Evolutionary conservation across 2,797 vertebrate genomes (phyloP), one percentile per base, ranked within the genome.

Genomic region (Gallinago stenura): DNA sequence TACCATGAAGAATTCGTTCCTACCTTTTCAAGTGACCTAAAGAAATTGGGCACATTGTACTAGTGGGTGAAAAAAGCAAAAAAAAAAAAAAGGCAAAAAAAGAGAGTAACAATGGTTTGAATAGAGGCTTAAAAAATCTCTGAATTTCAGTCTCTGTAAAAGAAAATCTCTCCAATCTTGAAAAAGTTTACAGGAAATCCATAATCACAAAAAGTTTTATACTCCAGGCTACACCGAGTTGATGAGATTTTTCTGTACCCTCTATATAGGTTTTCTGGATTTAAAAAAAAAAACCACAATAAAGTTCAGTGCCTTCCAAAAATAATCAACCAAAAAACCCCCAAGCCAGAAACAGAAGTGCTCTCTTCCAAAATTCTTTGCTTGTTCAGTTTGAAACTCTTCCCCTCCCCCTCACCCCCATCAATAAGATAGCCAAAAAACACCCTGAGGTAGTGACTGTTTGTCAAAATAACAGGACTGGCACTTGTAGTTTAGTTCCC

Each of bases 361-460:
- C 25, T 35, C 72, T 95, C 95, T 96, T 93, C 89, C 65, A 81
- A 48, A 76, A 85, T 77, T 82, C 71, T n/a, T 66, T 66, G 60
- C 24, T 95, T 96, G 91, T 95, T 97, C 90, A 60, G 26, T 73
- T 91, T 89, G 68, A 85, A 83, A 88, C 12, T 28, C 35, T 7
- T 7, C 15, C 35, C 5, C 5, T 16, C 9, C 35, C 54, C 53
- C 26, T 5, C 7, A 10, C 30, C 51, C 51, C 16, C 8, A 16
- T 22, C 37, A 90, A 48, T 88, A 85, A 94, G 43, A 57, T 65
- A 85, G 46, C 48, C 58, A 84, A 95, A 84, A 91, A 87, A 72
- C 69, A 85, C 93, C 86, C 95, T 98, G 98, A 98, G 98, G 97
- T 98, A 98, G 98, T 91, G 93, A 97, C 95, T 93, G 87, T 90